Evolutionary conservation across 2,113 vertebrate genomes (phyloP), one percentile per base, ranked within the genome.

Genomic region (Grantiella picta): DNA sequence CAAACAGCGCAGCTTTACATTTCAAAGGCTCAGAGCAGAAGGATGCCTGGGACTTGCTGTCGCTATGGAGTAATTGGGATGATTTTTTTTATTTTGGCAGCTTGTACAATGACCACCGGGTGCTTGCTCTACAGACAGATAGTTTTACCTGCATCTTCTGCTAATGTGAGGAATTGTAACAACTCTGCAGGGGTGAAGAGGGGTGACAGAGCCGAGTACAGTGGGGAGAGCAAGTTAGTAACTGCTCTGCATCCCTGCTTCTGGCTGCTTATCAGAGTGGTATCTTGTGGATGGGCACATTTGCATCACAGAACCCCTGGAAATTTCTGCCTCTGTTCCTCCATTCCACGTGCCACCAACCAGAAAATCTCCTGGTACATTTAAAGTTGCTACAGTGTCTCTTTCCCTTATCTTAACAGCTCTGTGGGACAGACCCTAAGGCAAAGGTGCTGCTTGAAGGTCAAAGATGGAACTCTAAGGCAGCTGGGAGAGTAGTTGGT

Each of bases 1-100:
- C 24, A 65, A 94, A 86, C 12, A 7, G 15, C 10, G 42, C 10
- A 4, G 86, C 82, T 94, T 97, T 96, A 92, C 86, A 73, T 96
- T 96, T 97, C 82, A 80, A 94, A 94, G 89, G n/a, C 29, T 73
- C 92, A 36, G 72, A 96, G 72, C 49, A 9, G 81, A 77, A 94
- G 86, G 86, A 76, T 60, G 44, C 61, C 92, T 95, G 65, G 12
- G 68, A 88, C 60, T 91, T 90, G 88, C 92, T 94, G 75, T 79
- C 2, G 0, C 76, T 92, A 2, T 50, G 47, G 90, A 90, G 31
- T 95, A 96, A 96, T 94, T 89, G 94, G 78, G 45, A 52, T 90
- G 71, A 35, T 69, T 61, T 89, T 71, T 78, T 78, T 87, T 42
- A 5, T 89, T 91, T 54, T 84, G 27, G 49, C 0, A 12, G 73